A percentile compares a stretch with the other conserved stretches of the same genome.
Evolutionary conservation across 2,888 invertebrate genomes (phyloP).

Genomic region (Drosophila pegasa): DNA sequence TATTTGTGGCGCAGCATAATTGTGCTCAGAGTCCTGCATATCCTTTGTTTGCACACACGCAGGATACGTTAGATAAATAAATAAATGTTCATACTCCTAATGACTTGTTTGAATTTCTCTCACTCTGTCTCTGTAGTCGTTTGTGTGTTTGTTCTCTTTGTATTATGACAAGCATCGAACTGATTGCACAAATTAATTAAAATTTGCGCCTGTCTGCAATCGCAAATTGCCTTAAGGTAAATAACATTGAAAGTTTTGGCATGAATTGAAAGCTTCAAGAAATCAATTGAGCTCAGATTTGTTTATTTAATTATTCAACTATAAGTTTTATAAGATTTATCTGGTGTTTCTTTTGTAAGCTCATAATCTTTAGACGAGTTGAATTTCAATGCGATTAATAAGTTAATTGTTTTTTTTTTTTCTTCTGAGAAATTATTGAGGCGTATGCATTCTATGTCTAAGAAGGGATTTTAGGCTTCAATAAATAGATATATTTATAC

Average conservation of each 20-base stretch:
- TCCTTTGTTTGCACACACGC: conserved; percentile 48
- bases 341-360: neutral
- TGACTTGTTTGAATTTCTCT: conserved; percentile 52
- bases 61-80: conserved; percentile 52
- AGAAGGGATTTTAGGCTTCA: no score
- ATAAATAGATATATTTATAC: no score
- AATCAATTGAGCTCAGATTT: conserved; percentile 3
- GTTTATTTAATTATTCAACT: neutral
- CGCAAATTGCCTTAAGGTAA: conserved; percentile 33
- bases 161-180: conserved; percentile 69
- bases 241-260: conserved; percentile 7
- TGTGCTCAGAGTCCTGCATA: conserved; percentile 24
- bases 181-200: conserved; percentile 73
- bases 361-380: neutral
- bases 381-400: neutral
- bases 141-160: conserved; percentile 49
- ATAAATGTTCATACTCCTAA: conserved; percentile 48
- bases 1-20: conserved; percentile 51
- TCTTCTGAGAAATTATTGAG: no score
- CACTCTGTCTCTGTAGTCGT: neutral
- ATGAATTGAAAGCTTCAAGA: neutral
- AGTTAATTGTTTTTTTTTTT: no score
- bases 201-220: conserved; percentile 50
- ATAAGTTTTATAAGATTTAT: neutral
- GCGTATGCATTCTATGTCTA: no score